phyloP scores from a whole-genome alignment of 2,797 vertebrate genomes.

The Notoglanidium macrostoma region DNA sequence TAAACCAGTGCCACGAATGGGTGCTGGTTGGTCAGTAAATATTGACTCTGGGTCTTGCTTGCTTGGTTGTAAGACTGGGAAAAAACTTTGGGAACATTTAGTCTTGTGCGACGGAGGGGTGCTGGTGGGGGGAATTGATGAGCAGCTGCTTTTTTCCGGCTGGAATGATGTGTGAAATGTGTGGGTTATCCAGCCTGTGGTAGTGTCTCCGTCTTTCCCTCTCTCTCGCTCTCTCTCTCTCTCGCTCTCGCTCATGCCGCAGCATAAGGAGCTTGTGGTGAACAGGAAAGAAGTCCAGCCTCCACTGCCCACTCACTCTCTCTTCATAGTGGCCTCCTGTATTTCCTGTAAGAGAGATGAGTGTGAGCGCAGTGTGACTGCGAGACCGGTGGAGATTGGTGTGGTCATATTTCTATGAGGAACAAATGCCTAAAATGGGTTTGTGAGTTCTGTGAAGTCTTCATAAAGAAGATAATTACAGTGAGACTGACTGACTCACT shows the following conservation, averaged over 20 bases:
- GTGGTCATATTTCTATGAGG: constrained; percentile 12
- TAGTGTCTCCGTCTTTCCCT: constrained; percentile 35
- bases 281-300: constrained; percentile 33
- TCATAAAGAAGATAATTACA: constrained; percentile 27
- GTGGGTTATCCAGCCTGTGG: constrained; percentile 67
- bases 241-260: constrained; percentile 28
- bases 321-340: constrained; percentile 62
- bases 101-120: constrained; percentile 50
- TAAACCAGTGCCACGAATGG: neutral
- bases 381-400: neutral
- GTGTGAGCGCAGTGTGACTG: constrained; percentile 22
- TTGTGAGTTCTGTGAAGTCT: neutral
- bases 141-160: constrained; percentile 70
- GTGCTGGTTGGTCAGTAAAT: constrained; percentile 12
- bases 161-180: constrained; percentile 75
- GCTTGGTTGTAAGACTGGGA: constrained; percentile 56
- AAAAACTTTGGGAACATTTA: constrained; percentile 60
- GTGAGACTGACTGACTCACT: constrained; percentile 18
- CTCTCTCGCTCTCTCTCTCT: constrained; percentile 27
- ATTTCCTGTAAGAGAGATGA: constrained; percentile 76
- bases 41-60: constrained; percentile 37
- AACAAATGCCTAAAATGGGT: constrained; percentile 1
- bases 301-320: constrained; percentile 25
- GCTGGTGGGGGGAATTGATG: constrained; percentile 63
- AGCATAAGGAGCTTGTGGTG: constrained; percentile 36